Conservation (phyloP, 2,888 invertebrate species). For the Choristoneura rosaceana region DNA sequence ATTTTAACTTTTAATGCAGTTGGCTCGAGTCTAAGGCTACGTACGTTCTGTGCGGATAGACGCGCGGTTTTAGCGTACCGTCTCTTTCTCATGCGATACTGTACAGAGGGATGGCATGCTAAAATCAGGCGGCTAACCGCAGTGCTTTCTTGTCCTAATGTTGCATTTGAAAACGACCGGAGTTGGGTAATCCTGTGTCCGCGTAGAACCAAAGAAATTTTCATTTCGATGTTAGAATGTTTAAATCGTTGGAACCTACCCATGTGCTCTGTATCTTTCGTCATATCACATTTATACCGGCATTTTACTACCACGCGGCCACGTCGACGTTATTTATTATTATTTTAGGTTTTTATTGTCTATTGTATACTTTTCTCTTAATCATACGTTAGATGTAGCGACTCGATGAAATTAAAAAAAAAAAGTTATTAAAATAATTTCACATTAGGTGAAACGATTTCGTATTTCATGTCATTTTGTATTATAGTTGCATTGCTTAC, state of each 20-base stretch:
- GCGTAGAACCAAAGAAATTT: slow-evolving; percentile 61
- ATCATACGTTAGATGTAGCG: slow-evolving; percentile 27
- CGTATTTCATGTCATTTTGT: slow-evolving; percentile 58
- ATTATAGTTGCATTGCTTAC: slow-evolving; percentile 53
- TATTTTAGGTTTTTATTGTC: slow-evolving; percentile 32
- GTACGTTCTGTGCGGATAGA: too few species aligned
- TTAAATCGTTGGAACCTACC: slow-evolving; percentile 52
- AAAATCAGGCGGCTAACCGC: too few species aligned
- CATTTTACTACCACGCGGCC: slow-evolving; percentile 25
- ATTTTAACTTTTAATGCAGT: too few species aligned
- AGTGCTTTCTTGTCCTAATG: too few species aligned
- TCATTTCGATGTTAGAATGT: slow-evolving; percentile 43
- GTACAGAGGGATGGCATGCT: too few species aligned
- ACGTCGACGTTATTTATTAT: slow-evolving; percentile 35
- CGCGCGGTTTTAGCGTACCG: too few species aligned
- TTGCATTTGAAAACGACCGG: neutral
- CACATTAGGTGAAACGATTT: slow-evolving; percentile 49
- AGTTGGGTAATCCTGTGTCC: slow-evolving; percentile 44
- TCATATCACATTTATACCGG: slow-evolving; percentile 26
- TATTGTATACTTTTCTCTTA: slow-evolving; percentile 36
- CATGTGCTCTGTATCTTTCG: slow-evolving; percentile 6
- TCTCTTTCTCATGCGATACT: too few species aligned
- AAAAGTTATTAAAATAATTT: slow-evolving; percentile 36
- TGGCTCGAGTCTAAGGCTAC: too few species aligned
- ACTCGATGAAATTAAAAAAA: slow-evolving; percentile 25